phyloP scores from a whole-genome alignment of 1,140 invertebrate species.

The Drosophila mayri region DNA sequence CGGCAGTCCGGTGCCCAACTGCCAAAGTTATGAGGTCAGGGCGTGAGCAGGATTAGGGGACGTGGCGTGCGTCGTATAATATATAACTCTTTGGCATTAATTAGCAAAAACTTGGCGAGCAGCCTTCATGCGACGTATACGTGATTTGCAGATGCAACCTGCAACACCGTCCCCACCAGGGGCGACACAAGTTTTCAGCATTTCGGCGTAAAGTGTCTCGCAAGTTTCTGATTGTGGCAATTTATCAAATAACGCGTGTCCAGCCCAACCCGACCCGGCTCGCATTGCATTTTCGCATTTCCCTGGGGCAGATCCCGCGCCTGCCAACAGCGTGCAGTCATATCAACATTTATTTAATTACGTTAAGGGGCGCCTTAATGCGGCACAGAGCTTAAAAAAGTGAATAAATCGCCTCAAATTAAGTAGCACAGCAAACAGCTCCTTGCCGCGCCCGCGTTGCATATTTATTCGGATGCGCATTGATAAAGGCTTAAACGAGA shows the following conservation, averaged over 20 bases:
- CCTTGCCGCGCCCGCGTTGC: conserved; percentile 20
- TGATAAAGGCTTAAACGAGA: conserved; percentile 72
- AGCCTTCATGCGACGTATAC: conserved; percentile 48
- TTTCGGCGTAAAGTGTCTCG: conserved; percentile 37
- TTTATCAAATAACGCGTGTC: conserved; percentile 71
- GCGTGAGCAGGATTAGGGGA: conserved; percentile 66
- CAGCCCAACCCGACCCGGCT: conserved; percentile 4
- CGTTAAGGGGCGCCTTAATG: conserved; percentile 17
- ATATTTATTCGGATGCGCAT: conserved; percentile 47
- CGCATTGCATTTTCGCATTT: conserved; percentile 29
- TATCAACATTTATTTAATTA: conserved; percentile 58
- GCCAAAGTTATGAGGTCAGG: conserved; percentile 64
- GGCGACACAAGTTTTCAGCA: conserved; percentile 11
- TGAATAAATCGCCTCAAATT: conserved; percentile 73
- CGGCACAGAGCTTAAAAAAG: conserved; percentile 42
- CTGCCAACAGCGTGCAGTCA: conserved; percentile 26
- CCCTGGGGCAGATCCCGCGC: conserved; percentile 14
- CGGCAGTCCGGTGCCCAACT: conserved; percentile 3
- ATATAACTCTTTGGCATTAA: conserved; percentile 70
- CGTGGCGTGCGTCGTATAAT: conserved; percentile 54
- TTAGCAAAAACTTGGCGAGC: conserved; percentile 61
- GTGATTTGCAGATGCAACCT: conserved; percentile 59
- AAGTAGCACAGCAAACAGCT: conserved; percentile 70
- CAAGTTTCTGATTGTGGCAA: conserved; percentile 61
- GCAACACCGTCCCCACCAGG: not conserved